Evolutionary conservation across 1,140 invertebrate species (phyloP).

Genomic region (Camponotus pennsylvanicus): DNA sequence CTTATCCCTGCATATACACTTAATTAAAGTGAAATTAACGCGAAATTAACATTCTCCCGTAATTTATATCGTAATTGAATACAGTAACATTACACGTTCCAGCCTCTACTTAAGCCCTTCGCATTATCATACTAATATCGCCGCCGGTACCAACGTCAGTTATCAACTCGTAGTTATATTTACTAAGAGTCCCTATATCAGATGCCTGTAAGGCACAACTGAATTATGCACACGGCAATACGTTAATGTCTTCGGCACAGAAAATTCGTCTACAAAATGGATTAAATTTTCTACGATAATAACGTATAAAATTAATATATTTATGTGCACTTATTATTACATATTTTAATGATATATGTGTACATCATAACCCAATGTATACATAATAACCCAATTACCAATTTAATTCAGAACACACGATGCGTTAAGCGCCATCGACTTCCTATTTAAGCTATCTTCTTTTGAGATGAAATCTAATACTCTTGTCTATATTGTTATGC

Average conservation of each 20-base stretch:
- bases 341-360: background rate
- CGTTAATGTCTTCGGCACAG: constrained; percentile 26
- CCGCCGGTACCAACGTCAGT: constrained; percentile 22
- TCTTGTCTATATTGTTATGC: background rate
- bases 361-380: too few relatives aligned
- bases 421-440: background rate
- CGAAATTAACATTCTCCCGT: constrained; percentile 1
- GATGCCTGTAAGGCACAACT: constrained; percentile 37
- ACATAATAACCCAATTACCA: background rate
- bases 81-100: background rate
- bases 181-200: constrained; percentile 17
- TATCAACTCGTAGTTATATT: constrained; percentile 52
- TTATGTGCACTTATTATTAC: background rate
- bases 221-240: constrained; percentile 27
- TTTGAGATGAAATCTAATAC: constrained; percentile 30
- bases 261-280: background rate
- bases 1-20: background rate
- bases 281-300: constrained; percentile 39
- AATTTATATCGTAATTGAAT: constrained; percentile 41
- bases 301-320: constrained; percentile 9
- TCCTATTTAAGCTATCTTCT: constrained; percentile 12
- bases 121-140: constrained; percentile 59
- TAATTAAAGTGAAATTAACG: constrained; percentile 24
- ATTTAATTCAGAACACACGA: constrained; percentile 1
- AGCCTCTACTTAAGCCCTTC: background rate